phyloP scores from a whole-genome alignment of 1,140 invertebrate species.

The Brachystomella parvula region DNA sequence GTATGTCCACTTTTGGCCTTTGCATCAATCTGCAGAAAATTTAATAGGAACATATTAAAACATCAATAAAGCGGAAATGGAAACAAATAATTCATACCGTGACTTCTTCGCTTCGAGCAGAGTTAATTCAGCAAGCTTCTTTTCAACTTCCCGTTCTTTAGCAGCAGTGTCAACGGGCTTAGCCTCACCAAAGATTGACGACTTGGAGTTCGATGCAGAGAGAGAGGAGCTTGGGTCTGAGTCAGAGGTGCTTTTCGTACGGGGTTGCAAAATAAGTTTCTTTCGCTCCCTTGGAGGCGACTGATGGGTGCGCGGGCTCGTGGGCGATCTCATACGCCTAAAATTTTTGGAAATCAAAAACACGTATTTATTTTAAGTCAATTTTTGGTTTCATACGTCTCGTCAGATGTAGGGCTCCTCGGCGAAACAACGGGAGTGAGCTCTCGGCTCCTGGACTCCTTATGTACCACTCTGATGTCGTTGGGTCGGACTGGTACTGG shows the following conservation, averaged over 20 bases:
- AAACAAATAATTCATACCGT: neutral
- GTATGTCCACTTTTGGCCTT: neutral
- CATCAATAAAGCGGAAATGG: neutral
- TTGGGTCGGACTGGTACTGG: too few relatives aligned
- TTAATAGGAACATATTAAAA: neutral
- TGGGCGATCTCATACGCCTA: too few relatives aligned
- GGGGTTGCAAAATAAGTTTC: constrained; percentile 28
- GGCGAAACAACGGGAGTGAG: too few relatives aligned
- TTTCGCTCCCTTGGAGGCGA: constrained; percentile 21
- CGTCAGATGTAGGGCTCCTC: too few relatives aligned
- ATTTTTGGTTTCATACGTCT: too few relatives aligned
- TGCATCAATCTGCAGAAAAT: neutral
- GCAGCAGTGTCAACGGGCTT: constrained; percentile 88
- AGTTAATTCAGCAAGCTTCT: constrained; percentile 44
- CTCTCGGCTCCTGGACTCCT: too few relatives aligned
- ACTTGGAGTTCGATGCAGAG: constrained; percentile 42
- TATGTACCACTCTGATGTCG: too few relatives aligned
- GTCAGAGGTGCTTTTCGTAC: constrained; percentile 41
- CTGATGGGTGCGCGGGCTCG: neutral
- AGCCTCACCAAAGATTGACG: constrained; percentile 80
- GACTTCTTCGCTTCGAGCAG: neutral
- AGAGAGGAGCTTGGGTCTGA: too few relatives aligned
- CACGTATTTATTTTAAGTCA: too few relatives aligned
- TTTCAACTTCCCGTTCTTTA: constrained; percentile 64
- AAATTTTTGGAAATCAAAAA: too few relatives aligned